A percentile compares a stretch with the other conserved stretches of the same genome.
phyloP scores from a whole-genome alignment of 2,888 invertebrate species.

The Leptinotarsa tumamoca region DNA sequence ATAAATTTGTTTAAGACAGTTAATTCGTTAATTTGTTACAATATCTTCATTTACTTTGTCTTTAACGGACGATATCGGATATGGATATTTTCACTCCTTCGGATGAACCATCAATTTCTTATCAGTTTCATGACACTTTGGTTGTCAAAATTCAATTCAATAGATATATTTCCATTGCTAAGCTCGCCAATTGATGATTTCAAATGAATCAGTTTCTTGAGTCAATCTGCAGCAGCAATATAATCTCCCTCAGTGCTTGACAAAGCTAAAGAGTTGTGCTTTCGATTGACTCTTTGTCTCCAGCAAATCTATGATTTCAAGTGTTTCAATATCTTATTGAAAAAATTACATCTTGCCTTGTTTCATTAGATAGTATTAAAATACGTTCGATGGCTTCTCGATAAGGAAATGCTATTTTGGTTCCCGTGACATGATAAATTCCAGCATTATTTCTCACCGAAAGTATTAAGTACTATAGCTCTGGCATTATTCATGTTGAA shows the following conservation, averaged over 20 bases:
- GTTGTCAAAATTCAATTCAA: not conserved
- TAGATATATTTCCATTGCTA: not conserved
- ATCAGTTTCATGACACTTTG: too few species aligned
- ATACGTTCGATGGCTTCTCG: not conserved
- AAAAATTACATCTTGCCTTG: not conserved
- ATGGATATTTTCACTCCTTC: too few species aligned
- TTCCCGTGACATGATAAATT: not conserved
- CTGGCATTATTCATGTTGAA: not conserved
- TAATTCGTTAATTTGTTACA: too few species aligned
- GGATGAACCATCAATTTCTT: too few species aligned
- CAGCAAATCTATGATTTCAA: not conserved
- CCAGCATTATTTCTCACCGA: not conserved
- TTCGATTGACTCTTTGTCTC: not conserved
- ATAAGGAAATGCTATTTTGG: not conserved
- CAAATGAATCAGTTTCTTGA: not conserved
- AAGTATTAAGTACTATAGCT: not conserved
- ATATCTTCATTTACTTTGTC: too few species aligned
- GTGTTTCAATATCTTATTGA: not conserved
- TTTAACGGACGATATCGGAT: too few species aligned
- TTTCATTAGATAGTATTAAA: not conserved
- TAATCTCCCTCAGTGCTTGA: not conserved
- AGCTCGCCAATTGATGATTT: not conserved
- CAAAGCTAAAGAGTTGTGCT: not conserved
- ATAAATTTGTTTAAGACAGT: too few species aligned
- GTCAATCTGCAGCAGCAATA: not conserved